Base-by-base conservation (phyloP, 2,888 invertebrate genomes). In the Tuta absoluta region DNA sequence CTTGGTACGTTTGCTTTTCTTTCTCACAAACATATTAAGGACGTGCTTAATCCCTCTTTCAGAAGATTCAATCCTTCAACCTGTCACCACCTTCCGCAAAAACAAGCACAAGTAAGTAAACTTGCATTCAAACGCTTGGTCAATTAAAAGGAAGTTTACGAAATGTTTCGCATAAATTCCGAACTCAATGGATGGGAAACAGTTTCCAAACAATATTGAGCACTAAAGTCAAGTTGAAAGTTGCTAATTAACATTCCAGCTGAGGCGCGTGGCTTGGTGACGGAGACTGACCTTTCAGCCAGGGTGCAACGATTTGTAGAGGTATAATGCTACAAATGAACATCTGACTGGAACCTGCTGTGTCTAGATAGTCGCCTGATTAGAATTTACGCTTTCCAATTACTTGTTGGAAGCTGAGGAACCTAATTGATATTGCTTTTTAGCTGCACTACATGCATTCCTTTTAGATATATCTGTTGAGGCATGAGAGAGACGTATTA, bases 211-310 rank as follows among this genome's bases (percentile, higher is more conserved):
- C 64, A 63, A 63, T 61, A 57, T 63, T 58, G 41, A 51, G 51
- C 61, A 60, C 58, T 66, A 63, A 53, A 53, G 49, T 28, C 14
- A 11, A n/a, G 33, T 61, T 59, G 14, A 62, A 67, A 49, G 38
- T 59, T 65, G 62, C 65, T 67, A 51, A 67, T 68, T 68, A 67
- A 69, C 64, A 69, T 68, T 68, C 69, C 65, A 51, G 24, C 28
- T 28, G 62, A 63, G 56, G 61, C 64, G 60, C 65, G 59, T 63
- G 51, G 68, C 11, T 8, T 58, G 61, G n/a, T 58, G 58, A 17
- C 28, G 4, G 38, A 12, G 23, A 45, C 17, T 59, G 60, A 60
- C 60, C 45, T 38, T 60, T n/a, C 38, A 17, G 17, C 33, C 38
- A 38, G 58, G 58, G 38, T 38, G 58, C 58, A 58, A 38, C 38